These are phyloP conservation scores for Semibalanus balanoides DNA, from an alignment of 1,140 invertebrate species.

Conservation along the genomic window DNA sequence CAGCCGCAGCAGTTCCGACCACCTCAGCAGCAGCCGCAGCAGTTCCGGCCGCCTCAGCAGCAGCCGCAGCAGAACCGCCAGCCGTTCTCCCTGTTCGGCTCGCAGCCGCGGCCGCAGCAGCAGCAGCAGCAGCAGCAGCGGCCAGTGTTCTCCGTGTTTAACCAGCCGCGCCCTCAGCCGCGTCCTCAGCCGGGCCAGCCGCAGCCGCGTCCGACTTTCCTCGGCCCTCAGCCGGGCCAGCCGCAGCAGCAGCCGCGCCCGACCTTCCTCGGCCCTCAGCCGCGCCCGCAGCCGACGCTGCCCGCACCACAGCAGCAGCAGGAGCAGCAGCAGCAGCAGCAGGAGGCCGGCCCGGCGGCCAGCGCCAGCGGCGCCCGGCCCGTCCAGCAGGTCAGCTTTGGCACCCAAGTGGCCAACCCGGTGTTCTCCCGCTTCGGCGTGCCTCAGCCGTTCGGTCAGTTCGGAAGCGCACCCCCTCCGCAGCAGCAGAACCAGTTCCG, in stretches of 20 bases:
- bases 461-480: background rate
- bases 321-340: background rate
- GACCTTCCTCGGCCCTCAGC: no score
- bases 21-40: background rate
- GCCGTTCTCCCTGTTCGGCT: background rate
- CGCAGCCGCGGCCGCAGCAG: background rate
- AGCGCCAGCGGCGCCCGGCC: background rate
- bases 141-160: background rate
- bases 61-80: background rate
- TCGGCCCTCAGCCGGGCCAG: no score
- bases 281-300: no score
- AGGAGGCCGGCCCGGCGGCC: background rate
- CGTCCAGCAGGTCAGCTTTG: conserved; percentile 3
- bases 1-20: background rate
- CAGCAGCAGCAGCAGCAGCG: background rate
- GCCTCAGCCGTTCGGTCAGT: background rate
- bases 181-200: no score
- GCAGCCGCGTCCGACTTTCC: no score
- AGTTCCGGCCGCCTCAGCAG: background rate
- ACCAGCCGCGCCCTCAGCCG: background rate
- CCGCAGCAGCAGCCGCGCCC: no score
- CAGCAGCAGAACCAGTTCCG: background rate
- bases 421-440: background rate
- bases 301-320: no score
- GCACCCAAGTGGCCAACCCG: conserved; percentile 4